A percentile compares a stretch with the other conserved stretches of the same genome.
phyloP scores from a whole-genome alignment of 1,140 invertebrate species.

The Zaprionus nigranus region DNA sequence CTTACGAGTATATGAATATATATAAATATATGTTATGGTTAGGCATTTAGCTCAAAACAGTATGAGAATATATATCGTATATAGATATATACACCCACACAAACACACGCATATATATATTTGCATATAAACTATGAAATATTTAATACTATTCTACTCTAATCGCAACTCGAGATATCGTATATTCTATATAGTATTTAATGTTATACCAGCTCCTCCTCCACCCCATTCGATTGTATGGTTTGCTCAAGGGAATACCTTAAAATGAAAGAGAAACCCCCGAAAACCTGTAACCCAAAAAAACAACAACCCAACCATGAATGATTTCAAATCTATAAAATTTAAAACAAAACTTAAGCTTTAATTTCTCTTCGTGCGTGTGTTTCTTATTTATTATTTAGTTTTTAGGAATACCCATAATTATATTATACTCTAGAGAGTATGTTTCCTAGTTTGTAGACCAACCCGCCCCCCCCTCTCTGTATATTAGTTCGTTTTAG shows the following conservation, averaged over 20 bases:
- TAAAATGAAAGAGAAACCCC: neutral
- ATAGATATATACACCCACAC: constrained; percentile 43
- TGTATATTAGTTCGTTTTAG: constrained; percentile 37
- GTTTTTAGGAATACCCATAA: constrained; percentile 28
- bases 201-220: constrained; percentile 22
- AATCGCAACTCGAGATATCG: constrained; percentile 43
- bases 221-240: neutral
- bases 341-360: constrained; percentile 57
- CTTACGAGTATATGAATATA: constrained; percentile 27
- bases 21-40: constrained; percentile 53
- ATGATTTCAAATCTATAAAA: constrained; percentile 3
- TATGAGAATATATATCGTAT: constrained; percentile 55
- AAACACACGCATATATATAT: constrained; percentile 47
- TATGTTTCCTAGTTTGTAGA: constrained; percentile 12
- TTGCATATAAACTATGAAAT: constrained; percentile 18
- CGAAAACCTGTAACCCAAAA: too few relatives aligned
- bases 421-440: neutral
- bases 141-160: constrained; percentile 34
- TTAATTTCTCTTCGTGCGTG: constrained; percentile 58
- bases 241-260: neutral
- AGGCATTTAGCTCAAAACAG: constrained; percentile 77
- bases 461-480: constrained; percentile 22
- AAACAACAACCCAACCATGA: neutral
- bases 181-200: constrained; percentile 29
- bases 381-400: constrained; percentile 78